Percentiles rank a stretch among this genome's conserved stretches.
Evolutionary conservation across 2,888 invertebrate species (phyloP).

Genomic region (Tolmerus cingulatus): DNA sequence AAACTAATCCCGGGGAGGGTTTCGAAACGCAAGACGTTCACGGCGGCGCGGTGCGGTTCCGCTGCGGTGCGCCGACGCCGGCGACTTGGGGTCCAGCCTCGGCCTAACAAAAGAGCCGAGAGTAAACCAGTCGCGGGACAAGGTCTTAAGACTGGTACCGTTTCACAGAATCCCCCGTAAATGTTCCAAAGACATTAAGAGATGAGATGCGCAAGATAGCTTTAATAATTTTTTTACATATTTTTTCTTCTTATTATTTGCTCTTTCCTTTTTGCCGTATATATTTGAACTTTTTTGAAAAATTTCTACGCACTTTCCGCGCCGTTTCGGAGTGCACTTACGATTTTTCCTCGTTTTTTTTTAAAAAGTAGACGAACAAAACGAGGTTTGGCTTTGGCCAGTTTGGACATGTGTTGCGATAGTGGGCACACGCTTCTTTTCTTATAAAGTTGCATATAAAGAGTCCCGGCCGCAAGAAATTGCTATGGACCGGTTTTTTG

Average conservation of each 20-base stretch:
- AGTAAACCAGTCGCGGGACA: constrained; percentile 38
- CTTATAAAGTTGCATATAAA: not conserved
- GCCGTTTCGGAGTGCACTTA: not conserved
- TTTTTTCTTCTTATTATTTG: constrained; percentile 32
- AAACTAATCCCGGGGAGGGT: not conserved
- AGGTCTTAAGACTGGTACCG: constrained; percentile 42
- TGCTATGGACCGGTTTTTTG: constrained; percentile 38
- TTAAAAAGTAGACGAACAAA: constrained; percentile 9
- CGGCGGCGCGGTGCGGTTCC: not conserved
- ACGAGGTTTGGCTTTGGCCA: constrained; percentile 17
- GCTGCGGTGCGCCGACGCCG: not conserved
- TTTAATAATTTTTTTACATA: constrained; percentile 47
- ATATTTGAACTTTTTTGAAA: constrained; percentile 8
- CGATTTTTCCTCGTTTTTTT: not conserved
- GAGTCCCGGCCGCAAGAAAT: not conserved
- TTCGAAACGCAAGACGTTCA: not conserved
- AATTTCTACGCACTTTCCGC: constrained; percentile 27
- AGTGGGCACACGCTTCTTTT: constrained; percentile 33
- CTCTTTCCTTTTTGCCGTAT: constrained; percentile 35
- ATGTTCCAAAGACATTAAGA: constrained; percentile 44
- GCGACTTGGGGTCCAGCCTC: not conserved
- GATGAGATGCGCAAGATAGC: constrained; percentile 49
- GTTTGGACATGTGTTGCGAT: constrained; percentile 34
- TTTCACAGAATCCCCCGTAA: constrained; percentile 43
- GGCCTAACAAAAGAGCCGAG: constrained; percentile 25